Evolutionary conservation across 2,888 invertebrate genomes (phyloP), one percentile per base, ranked within the genome.

Genomic region (Temnothorax ravouxi): DNA sequence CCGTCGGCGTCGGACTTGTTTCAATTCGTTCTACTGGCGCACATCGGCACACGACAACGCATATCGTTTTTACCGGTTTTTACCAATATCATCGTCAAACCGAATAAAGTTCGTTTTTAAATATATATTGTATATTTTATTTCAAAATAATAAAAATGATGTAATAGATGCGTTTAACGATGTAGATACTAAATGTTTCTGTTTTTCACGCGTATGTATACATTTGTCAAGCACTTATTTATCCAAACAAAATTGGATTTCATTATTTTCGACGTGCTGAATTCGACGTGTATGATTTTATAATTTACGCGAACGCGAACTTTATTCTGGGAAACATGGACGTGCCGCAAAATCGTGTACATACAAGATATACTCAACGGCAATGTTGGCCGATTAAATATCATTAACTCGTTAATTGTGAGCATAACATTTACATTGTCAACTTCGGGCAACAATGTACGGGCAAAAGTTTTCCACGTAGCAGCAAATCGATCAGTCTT

Each of bases 401-500:
- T 79, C 72, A 79, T 79, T 79, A 79, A 59, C 79, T 79, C 25
- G 75, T 79, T 79, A 79, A 79, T 79, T 79, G 79, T 74, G 79
- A 79, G 4, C 34, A 54, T 54, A 77, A 77, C 56, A 79, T 79
- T 79, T 79, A 47, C 56, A 79, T 47, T 79, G 79, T 79, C 75
- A 72, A 79, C 75, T 79, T 59, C 13, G 34, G 4, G 34, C 4
- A 44, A 72, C 74, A 25, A 72, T 74, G n/a, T 59, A 47, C 13
- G 21, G 15, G 21, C 11, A 9, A 56, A 79, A 79, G 79, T 38
- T 59, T 25, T 1, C 25, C 5, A 21, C 72, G 21, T 79, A 13
- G 18, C 34, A 6, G 2, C 54, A n/a, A 64, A 76, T 71, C 56
- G 6, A 79, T 79, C 56, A 18, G 72, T 79, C 59, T 59, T 74